Evolutionary conservation across 30 jellyfish, hydroid and myxozoan genomes (phyloP), one percentile per base, ranked within the genome.

Genomic region (Aurelia aurita): DNA sequence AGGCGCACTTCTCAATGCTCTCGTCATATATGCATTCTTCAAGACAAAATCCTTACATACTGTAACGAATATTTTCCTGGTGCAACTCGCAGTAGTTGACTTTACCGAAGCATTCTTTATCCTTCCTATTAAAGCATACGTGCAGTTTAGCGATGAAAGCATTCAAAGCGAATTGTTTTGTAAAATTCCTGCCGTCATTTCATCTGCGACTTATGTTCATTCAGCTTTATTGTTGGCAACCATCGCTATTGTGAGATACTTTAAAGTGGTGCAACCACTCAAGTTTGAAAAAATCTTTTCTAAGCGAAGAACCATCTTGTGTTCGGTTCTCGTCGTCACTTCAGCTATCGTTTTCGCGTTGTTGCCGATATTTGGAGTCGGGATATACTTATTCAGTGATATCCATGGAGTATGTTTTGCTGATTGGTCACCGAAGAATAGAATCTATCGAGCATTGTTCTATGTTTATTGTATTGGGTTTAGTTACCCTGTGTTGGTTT

Each of bases 331-430:
- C 54, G 23, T 58, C 64, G 16, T 79, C 23, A 5, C 66, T 39
- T 35, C 58, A 5, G 77, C 76, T 23, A 12, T 72, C 54, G 18
- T 73, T 0, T 57, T 91, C 1, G 91, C 96, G 46, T 12, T 80
- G 19, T 82, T 91, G 26, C 98, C 98, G n/a, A 53, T 72, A 0
- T 39, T 89, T 60, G 90, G 89, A 18, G 87, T 89, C 58, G 97
- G 97, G 13, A 69, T 32, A 16, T 89, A 89, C 85, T 53, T 15
- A 11, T 81, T 59, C 77, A 89, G 97, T 46, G 16, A 55, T 21
- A 28, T 43, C 57, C 97, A 89, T 62, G 97, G 97, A 13, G 74
- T 89, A 0, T 81, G 94, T 63, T 89, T 89, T 62, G 67, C 95
- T 15, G 63, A 58, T 13, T 80, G 97, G 91, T 23, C 86, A 21